Evolutionary conservation across 2,888 invertebrate species (phyloP), one percentile per base, ranked within the genome.

Genomic region (Acronicta aceris): DNA sequence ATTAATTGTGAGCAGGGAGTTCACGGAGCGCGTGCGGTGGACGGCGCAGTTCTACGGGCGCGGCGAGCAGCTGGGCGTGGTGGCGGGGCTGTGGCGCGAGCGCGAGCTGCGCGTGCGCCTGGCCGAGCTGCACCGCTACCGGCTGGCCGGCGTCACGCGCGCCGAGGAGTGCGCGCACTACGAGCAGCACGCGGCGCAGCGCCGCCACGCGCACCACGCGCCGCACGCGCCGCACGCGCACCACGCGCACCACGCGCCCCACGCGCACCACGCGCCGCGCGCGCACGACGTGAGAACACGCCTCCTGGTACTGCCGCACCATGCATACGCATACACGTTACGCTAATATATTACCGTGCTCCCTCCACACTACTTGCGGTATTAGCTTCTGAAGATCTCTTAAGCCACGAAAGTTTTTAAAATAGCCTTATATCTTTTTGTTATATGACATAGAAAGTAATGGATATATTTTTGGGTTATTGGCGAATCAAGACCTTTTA

Each of bases 11-110:
- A 40, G 1, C 85, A 97, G 97, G 79, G 97, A 97, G 75, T 96
- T 98, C 83, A 96, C 97, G 43, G 98, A 99, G 72, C 96, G 97
- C 41, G 96, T 98, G 89, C 96, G 97, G 38, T 97, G 97, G 69
- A 97, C 98, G 83, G 97, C 98, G 3, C 98, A 98, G 87, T 98
- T 98, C 93, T 97, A 97, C 85, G 97, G 98, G 1, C 96, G 97
- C 30, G 96, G 96, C 58, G 98, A 99, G 88, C 97, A 98, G 80
- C 97, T 97, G 64, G 96, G 97, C 65, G 96, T 98, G 30, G 95
- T 97, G 51, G 96, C 96, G 6, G 98, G 97, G 66, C 89, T 98
- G 56, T 97, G 97, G 91, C 95, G 97, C 59, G 98, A 99, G 91
- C 96, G 97, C 74, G 98, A 98, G 84, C 93, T 99, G 63, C 96